These are phyloP conservation scores for Coturnix japonica DNA, from an alignment of 2,113 vertebrate species.

Conservation along the genomic window DNA sequence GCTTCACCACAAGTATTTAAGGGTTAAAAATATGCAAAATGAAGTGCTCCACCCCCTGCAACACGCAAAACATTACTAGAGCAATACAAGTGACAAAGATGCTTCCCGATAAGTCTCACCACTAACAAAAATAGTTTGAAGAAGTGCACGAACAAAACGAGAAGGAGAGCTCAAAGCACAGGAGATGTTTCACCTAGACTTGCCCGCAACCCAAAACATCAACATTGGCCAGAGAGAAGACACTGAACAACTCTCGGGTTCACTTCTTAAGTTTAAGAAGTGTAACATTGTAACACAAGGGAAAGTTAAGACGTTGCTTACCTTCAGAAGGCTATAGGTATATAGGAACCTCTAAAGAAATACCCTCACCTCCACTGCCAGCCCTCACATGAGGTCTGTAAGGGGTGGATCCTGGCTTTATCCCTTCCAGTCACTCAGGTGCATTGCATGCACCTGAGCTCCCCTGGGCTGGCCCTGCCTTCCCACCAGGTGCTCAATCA, in stretches of 20 bases:
- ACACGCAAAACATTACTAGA: background rate
- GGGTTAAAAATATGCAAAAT: slow-evolving; percentile 10
- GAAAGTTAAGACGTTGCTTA: too few relatives aligned
- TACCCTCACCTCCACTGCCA: too few relatives aligned
- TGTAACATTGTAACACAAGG: too few relatives aligned
- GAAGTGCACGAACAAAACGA: background rate
- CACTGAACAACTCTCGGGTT: background rate
- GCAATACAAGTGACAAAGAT: background rate
- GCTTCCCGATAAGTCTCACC: background rate
- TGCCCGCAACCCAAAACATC: background rate
- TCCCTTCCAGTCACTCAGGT: too few relatives aligned
- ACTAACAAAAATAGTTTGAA: background rate
- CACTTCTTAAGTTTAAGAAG: background rate
- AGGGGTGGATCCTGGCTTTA: too few relatives aligned
- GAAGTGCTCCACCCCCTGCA: background rate
- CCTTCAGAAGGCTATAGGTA: too few relatives aligned
- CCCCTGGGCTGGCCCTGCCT: too few relatives aligned
- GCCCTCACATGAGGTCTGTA: too few relatives aligned
- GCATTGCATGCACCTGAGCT: too few relatives aligned
- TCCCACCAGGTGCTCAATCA: too few relatives aligned
- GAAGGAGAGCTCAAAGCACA: background rate
- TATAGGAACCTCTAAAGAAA: too few relatives aligned
- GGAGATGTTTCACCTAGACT: background rate
- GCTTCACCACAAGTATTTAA: background rate
- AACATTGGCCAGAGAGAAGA: background rate